Base-by-base conservation (phyloP, 2,113 vertebrate species). In the Petrocephalus zakoni region DNA sequence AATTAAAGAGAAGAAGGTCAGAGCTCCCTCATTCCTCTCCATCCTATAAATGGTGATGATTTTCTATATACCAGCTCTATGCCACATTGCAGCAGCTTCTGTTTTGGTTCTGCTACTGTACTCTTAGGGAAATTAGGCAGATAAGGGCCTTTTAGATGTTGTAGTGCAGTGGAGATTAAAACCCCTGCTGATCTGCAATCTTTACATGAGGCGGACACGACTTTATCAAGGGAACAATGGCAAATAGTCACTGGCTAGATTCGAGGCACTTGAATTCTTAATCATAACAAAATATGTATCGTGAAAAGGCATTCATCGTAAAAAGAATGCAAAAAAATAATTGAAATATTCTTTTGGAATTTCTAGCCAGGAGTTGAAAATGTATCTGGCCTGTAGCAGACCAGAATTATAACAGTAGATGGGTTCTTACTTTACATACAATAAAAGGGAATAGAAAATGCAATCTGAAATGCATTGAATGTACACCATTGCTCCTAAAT, bases 401-500 rank as follows among this genome's bases (percentile, higher is more conserved):
- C 52, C 22, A 51, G 46, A 37, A 29, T 83, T 86, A 86, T 55
- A 55, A 34, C 84, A 56, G 8, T 46, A 83, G 84, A 86, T 86
- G 84, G 84, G 34, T 56, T 53, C 49, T 86, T 56, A 9, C 52
- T 55, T 86, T 34, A 86, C 84, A 86, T 86, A 10, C 29, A 86
- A 37, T 37, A 86, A 86, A 86, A 21, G 52, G 49, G 52, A 17
- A 55, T 51, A 53, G 49, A 85, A 25, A 85, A 52, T 85, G 47
- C 49, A 6, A 8, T 56, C 84, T 34, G 84, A 55, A 86, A 86
- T 55, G 49, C 52, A 86, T 19, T 86, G 52, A 86, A 86, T 55
- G 52, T 51, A 86, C 82, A 85, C 46, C n/a, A 51, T 85, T 85
- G 82, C 84, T 86, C 52, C 21, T 86, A 55, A 86, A 86, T 42